Base-by-base conservation (phyloP, 2,888 invertebrate species). In the Ophion slaviceki region DNA sequence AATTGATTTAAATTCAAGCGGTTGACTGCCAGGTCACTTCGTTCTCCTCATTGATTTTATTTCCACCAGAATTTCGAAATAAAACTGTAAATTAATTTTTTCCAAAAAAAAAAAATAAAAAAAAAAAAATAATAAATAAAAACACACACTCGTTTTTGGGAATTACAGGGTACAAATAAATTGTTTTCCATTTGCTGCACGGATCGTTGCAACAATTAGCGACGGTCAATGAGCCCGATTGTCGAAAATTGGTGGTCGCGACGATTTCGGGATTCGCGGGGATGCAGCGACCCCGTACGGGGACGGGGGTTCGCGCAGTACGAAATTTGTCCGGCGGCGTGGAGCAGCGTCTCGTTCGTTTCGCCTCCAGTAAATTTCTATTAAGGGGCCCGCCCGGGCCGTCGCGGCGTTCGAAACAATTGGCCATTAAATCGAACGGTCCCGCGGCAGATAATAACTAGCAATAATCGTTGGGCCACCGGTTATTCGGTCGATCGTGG, bases 341-440 rank as follows among this genome's bases (percentile, higher is more conserved):
- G 59, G 66, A 36, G 57, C 66, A 77, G 76, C 77, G 36, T 57
- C 47, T 70, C 70, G 84, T 80, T 77, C 47, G 82, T 82, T 82
- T 75, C 70, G 82, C 83, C 82, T 82, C 84, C 89, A 89, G 92
- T 93, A 92, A 93, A 93, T 93, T 91, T 93, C 92, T 92, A 93
- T 93, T 93, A 93, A 91, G 90, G 53, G 89, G 90, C 80, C 84
- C 79, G 71, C 79, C 75, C 80, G 67, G 75, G 82, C 72, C 80
- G 85, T 80, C 80, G 83, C 87, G 89, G 90, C 91, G 90, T 92
- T 93, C 91, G 90, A 93, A 93, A 93, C 92, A 93, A 93, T 93
- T 91, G 93, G 87, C 92, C 92, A 92, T 93, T 93, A 93, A 92
- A 93, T 92, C 91, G 92, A 92, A 93, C 91, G 92, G 91, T 92